Conservation (phyloP, 2,797 vertebrate genomes). For the Hephaestus fuliginosus region DNA sequence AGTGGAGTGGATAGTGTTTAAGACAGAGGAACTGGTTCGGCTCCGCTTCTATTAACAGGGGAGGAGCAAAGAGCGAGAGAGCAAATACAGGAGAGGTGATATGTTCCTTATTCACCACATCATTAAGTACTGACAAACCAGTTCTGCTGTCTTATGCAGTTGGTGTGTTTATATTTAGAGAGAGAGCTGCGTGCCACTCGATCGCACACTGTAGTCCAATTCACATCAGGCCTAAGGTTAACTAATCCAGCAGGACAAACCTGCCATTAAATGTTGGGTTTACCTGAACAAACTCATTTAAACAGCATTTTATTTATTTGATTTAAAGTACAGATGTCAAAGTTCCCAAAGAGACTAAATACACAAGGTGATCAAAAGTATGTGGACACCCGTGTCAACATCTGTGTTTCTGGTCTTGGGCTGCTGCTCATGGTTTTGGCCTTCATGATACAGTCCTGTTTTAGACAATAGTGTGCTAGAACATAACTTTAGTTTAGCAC, state of each 20-base stretch:
- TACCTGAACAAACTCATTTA: not conserved
- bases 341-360: not conserved
- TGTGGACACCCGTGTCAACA: not conserved
- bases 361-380: not conserved
- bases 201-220: not conserved
- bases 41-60: constrained; percentile 30
- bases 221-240: not conserved
- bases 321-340: not conserved
- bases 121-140: constrained; percentile 51
- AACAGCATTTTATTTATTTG: not conserved
- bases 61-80: constrained; percentile 27
- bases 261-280: not conserved
- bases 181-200: not conserved
- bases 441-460: not conserved
- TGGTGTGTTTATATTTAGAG: not conserved
- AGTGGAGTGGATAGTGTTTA: constrained; percentile 22
- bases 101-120: constrained; percentile 23
- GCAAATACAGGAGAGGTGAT: constrained; percentile 56
- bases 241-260: not conserved
- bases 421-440: not conserved
- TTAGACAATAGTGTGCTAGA: not conserved
- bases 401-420: not conserved
- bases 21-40: constrained; percentile 39
- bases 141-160: constrained; percentile 46
- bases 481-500: no score